phyloP scores from a whole-genome alignment of 2,888 invertebrate species.

The Margaritifera margaritifera region DNA sequence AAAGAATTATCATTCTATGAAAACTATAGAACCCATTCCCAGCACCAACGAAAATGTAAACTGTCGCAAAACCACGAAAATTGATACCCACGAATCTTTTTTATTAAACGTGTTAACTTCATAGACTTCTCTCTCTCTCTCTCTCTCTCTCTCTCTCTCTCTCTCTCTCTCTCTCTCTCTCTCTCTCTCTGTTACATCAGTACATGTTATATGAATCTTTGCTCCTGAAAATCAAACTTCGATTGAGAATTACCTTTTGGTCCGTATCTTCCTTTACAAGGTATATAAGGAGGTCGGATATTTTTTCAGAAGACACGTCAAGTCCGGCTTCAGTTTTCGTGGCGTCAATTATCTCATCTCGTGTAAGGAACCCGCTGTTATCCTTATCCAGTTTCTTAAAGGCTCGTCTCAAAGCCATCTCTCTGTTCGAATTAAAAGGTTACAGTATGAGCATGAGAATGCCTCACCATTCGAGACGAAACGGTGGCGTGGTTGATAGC shows the following conservation, averaged over 20 bases:
- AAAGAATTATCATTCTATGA: too few species aligned
- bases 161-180: slow-evolving; percentile 12
- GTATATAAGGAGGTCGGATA: slow-evolving; percentile 50
- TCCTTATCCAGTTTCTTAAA: slow-evolving; percentile 58
- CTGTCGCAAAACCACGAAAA: too few species aligned
- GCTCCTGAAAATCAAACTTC: too few species aligned
- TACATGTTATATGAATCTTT: too few species aligned
- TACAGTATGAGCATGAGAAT: not conserved
- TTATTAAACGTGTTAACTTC: too few species aligned
- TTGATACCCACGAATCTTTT: too few species aligned
- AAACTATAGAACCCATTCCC: too few species aligned
- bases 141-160: slow-evolving; percentile 6
- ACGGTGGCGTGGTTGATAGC: too few species aligned
- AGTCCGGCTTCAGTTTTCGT: slow-evolving; percentile 44
- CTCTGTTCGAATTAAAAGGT: slow-evolving; percentile 30
- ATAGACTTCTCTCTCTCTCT: not conserved
- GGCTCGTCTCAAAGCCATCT: slow-evolving; percentile 53
- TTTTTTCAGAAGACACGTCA: slow-evolving; percentile 52
- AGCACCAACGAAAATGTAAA: too few species aligned
- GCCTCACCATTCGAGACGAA: too few species aligned
- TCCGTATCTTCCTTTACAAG: slow-evolving; percentile 41
- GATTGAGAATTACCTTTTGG: slow-evolving; percentile 33
- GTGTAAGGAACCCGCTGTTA: slow-evolving; percentile 55
- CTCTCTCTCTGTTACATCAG: not conserved
- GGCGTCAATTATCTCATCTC: slow-evolving; percentile 51